phyloP scores from a whole-genome alignment of 2,888 invertebrate genomes.

The Dasypolia templi region DNA sequence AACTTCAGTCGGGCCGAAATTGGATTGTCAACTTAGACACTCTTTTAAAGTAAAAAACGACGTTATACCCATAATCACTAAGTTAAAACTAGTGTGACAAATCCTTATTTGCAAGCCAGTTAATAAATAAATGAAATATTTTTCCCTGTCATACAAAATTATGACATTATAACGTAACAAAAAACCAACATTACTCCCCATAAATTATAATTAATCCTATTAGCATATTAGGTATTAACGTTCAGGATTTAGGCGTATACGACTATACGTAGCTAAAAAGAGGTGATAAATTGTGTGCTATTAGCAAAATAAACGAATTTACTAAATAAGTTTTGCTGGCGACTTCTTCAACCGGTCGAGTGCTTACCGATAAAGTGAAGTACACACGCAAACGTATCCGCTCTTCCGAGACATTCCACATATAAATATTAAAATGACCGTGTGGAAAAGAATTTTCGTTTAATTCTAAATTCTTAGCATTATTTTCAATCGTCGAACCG shows the following conservation, averaged over 20 bases:
- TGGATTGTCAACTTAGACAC: slow-evolving; percentile 48
- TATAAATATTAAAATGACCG: slow-evolving; percentile 51
- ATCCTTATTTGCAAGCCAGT: slow-evolving; percentile 62
- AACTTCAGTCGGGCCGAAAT: slow-evolving; percentile 47
- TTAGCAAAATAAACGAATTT: slow-evolving; percentile 75
- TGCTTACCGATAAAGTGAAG: slow-evolving; percentile 42
- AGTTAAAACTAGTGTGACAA: slow-evolving; percentile 55
- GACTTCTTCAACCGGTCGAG: slow-evolving; percentile 48
- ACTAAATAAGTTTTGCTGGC: slow-evolving; percentile 55
- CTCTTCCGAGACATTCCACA: slow-evolving; percentile 48
- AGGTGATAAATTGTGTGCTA: slow-evolving; percentile 77
- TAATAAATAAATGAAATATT: slow-evolving; percentile 45
- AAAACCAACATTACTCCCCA: slow-evolving; percentile 76
- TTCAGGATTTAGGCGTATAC: slow-evolving; percentile 78
- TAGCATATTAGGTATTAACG: slow-evolving; percentile 82
- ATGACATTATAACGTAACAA: slow-evolving; percentile 77
- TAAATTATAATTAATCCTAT: slow-evolving; percentile 87
- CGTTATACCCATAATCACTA: slow-evolving; percentile 50
- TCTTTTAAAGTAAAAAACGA: slow-evolving; percentile 53
- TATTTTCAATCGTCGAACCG: slow-evolving; percentile 36
- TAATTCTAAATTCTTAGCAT: slow-evolving; percentile 47
- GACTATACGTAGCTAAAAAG: slow-evolving; percentile 57
- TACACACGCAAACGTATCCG: slow-evolving; percentile 42
- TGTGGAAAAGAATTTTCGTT: slow-evolving; percentile 41
- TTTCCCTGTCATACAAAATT: slow-evolving; percentile 65